These are phyloP conservation scores for Carduelis carduelis DNA, from an alignment of 2,797 vertebrate genomes.

Conservation along the genomic window DNA sequence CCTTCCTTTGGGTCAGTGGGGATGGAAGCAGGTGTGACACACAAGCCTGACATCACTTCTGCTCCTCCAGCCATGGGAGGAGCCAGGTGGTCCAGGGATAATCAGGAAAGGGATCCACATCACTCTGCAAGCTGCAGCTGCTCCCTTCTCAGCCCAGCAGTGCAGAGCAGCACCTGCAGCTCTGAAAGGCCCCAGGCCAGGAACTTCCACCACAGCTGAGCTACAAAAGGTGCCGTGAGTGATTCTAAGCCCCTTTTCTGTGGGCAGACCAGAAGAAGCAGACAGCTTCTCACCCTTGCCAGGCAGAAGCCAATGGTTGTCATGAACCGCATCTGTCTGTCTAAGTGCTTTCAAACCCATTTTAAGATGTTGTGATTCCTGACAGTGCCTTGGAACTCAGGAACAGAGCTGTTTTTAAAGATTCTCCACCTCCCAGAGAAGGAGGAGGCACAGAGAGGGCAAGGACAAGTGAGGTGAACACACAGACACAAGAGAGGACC, in stretches of 20 bases:
- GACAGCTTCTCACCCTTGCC: background rate
- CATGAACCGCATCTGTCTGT: accelerated
- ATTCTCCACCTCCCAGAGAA: background rate
- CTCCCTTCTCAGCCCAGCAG: background rate
- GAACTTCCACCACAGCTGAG: background rate
- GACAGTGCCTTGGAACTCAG: background rate
- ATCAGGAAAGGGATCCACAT: background rate
- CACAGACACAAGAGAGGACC: background rate
- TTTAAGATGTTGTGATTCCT: accelerated
- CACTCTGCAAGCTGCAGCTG: too few relatives aligned
- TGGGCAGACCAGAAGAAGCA: background rate
- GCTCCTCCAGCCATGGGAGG: accelerated
- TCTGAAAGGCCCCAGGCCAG: background rate
- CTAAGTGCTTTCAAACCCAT: background rate
- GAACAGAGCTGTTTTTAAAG: accelerated
- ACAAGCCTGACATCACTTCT: background rate
- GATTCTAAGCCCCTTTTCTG: background rate
- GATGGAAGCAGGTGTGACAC: background rate
- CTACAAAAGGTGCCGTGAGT: background rate
- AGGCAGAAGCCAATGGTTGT: background rate
- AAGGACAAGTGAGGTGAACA: background rate
- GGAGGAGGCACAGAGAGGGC: background rate
- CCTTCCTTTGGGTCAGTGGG: accelerated
- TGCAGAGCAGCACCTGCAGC: background rate
- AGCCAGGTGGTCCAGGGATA: background rate